Base-by-base conservation (phyloP, 2,113 vertebrate genomes). In the Mandrillus leucophaeus region DNA sequence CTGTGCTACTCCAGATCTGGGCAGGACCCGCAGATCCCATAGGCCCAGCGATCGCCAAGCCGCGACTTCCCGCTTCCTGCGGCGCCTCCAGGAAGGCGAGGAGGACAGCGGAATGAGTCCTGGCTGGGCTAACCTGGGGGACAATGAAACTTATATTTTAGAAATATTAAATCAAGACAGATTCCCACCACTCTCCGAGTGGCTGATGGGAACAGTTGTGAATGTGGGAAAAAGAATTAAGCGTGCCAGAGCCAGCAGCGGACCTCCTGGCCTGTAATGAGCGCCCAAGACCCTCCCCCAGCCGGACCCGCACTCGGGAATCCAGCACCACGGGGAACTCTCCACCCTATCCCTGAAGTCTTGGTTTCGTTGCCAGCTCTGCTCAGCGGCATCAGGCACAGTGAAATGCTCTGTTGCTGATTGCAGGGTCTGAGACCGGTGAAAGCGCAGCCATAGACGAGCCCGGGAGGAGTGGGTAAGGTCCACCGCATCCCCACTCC, bases 41-140 rank as follows among this genome's bases (percentile, higher is more conserved):
- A 55, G 86, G 86, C 84, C 88, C 4, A 7, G 80, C 6, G 2
- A 52, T 48, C 2, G n/a, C 52, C 45, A 7, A 17, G 66, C 82
- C 1, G 3, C 2, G 8, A 45, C 88, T 94, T 93, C 98, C 96
- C 95, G 97, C 90, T 96, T 97, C 97, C 94, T 88, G 95, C 92
- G 79, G 96, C 3, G 17, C 64, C 86, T 92, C 59, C 45, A 8
- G 81, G 59, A 90, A 86, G 50, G 45, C 83, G 0, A 68, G 57
- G 18, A 16, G 61, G 4, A 13, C n/a, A 87, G 70, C 2, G 12
- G 52, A 66, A 93, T 14, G 43, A 9, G 50, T 79, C 73, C 64
- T 18, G 35, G 50, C 50, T 4, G 3, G 59, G 40, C 87, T 98
- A 88, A 95, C 57, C 81, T 66, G 79, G 79, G 78, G 17, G 57